A percentile compares a stretch with the other conserved stretches of the same genome.
These are phyloP conservation scores for Brevipalpus yothersi DNA, from an alignment of 1,140 invertebrate species.

Conservation along the genomic window DNA sequence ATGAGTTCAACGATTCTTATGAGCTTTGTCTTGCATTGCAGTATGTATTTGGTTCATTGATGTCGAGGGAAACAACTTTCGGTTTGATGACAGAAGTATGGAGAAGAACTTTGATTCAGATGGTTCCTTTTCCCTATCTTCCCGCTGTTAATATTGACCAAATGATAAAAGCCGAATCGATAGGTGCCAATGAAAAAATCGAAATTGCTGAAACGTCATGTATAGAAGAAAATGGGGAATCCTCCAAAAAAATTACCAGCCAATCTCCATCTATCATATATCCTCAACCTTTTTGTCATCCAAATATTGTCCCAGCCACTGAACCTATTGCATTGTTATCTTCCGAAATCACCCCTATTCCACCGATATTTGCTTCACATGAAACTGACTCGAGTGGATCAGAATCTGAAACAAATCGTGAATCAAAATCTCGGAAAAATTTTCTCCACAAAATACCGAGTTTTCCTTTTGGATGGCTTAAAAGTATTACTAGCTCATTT, in stretches of 20 bases:
- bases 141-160: background rate
- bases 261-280: background rate
- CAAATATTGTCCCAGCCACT: background rate
- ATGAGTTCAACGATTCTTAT: background rate
- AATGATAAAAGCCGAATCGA: background rate
- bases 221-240: background rate
- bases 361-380: background rate
- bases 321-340: background rate
- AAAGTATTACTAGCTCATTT: background rate
- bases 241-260: background rate
- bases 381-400: background rate
- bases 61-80: conserved; percentile 61
- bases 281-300: background rate
- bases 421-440: background rate
- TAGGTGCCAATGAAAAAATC: background rate
- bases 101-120: conserved; percentile 13
- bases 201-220: background rate
- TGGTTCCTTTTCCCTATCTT: background rate
- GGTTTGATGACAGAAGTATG: conserved; percentile 55
- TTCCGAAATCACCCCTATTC: background rate
- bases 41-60: conserved; percentile 67
- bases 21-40: conserved; percentile 6
- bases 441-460: background rate
- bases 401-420: background rate
- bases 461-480: background rate